Evolutionary conservation across 2,888 invertebrate species (phyloP).

Genomic region (Pharmacophagus antenor): DNA sequence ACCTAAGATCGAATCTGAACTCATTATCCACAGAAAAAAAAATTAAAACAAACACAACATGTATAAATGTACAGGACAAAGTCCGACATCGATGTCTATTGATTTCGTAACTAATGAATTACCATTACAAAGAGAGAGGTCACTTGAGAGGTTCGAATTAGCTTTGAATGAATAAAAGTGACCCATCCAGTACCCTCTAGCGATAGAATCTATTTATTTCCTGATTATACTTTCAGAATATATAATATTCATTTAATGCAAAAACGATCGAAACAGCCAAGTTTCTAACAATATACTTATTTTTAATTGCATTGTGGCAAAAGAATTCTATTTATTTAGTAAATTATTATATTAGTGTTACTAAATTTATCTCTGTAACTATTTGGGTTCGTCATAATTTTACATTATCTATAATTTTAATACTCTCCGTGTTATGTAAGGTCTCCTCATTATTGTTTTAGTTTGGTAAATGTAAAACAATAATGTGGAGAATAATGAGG

Average conservation of each 20-base stretch:
- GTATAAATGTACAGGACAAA: conserved; percentile 22
- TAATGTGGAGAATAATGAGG: too few species aligned
- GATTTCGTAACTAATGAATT: conserved; percentile 54
- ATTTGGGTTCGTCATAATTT: not conserved
- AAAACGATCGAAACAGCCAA: not conserved
- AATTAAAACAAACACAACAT: too few species aligned
- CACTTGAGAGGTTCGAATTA: conserved; percentile 55
- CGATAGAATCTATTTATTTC: conserved; percentile 37
- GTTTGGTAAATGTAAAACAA: too few species aligned
- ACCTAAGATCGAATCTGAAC: too few species aligned
- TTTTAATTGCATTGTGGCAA: not conserved
- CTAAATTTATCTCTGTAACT: not conserved
- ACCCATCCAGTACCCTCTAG: conserved; percentile 40
- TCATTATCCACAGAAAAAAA: too few species aligned
- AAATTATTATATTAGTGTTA: too few species aligned
- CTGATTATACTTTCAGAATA: conserved; percentile 33
- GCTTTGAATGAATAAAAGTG: conserved; percentile 55
- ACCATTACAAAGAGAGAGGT: conserved; percentile 47
- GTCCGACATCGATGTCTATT: conserved; percentile 36
- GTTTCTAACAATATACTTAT: not conserved
- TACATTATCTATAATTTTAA: too few species aligned
- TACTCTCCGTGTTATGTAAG: too few species aligned
- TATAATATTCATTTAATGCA: conserved; percentile 12
- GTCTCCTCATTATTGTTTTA: too few species aligned
- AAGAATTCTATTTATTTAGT: too few species aligned